phyloP scores from a whole-genome alignment of 1,140 invertebrate species.

The Magallana gigas region DNA sequence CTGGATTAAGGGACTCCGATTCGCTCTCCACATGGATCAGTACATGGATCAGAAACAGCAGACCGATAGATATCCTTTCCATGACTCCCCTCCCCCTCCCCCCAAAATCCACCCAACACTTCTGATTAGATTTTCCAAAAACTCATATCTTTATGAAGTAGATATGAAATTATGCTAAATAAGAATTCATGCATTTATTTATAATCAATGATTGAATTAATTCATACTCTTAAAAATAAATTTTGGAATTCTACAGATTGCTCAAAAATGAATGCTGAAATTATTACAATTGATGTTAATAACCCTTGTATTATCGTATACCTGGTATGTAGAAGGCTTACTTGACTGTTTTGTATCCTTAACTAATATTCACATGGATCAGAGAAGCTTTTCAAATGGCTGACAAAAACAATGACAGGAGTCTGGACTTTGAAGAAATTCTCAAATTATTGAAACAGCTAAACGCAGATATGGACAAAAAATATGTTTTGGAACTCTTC shows the following conservation, averaged over 20 bases:
- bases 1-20: constrained; percentile 80
- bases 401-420: constrained; percentile 73
- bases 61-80: constrained; percentile 72
- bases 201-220: too few species aligned
- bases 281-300: too few species aligned
- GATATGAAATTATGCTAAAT: too few species aligned
- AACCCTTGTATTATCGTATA: too few species aligned
- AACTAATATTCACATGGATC: constrained; percentile 63
- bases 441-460: constrained; percentile 72
- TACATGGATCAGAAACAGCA: constrained; percentile 71
- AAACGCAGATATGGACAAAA: constrained; percentile 73
- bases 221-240: too few species aligned
- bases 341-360: constrained; percentile 41
- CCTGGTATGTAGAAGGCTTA: too few species aligned
- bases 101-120: too few species aligned
- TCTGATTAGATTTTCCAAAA: too few species aligned
- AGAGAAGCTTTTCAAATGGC: constrained; percentile 73
- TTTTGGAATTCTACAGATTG: too few species aligned
- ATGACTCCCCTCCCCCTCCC: not conserved
- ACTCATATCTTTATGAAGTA: too few species aligned
- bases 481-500: constrained; percentile 72
- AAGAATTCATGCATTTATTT: too few species aligned
- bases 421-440: constrained; percentile 73
- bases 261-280: too few species aligned
- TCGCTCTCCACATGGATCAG: constrained; percentile 70